Conservation (phyloP, 2,797 vertebrate species). For the Sebastes miniatus region DNA sequence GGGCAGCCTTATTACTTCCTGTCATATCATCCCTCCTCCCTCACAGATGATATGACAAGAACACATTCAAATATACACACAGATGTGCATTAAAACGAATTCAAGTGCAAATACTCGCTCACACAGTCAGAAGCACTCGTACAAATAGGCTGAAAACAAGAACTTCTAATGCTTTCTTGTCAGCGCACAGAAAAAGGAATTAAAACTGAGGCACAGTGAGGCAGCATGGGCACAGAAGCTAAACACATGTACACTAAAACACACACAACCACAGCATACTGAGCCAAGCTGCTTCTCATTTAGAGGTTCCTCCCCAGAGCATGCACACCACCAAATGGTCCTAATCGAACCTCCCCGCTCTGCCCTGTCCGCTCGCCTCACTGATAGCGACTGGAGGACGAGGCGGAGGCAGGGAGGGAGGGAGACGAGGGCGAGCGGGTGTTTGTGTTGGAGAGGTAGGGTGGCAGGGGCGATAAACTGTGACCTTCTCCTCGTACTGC, state of each 20-base stretch:
- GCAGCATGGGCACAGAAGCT: slow-evolving; percentile 35
- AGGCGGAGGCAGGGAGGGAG: slow-evolving; percentile 31
- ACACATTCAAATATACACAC: neutral
- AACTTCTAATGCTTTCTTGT: slow-evolving; percentile 8
- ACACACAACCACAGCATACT: slow-evolving; percentile 29
- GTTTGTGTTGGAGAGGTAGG: slow-evolving; percentile 73
- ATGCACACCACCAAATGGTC: slow-evolving; percentile 58
- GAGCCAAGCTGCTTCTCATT: slow-evolving; percentile 73
- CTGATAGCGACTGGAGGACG: slow-evolving; percentile 56
- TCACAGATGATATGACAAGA: neutral
- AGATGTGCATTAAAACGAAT: neutral
- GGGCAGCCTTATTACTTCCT: slow-evolving; percentile 46
- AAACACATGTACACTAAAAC: slow-evolving; percentile 53
- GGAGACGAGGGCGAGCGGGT: slow-evolving; percentile 47
- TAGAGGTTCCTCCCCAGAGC: slow-evolving; percentile 59
- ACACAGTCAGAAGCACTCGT: neutral
- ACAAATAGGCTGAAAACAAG: neutral
- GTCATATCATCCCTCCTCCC: slow-evolving; percentile 3
- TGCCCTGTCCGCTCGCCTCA: slow-evolving; percentile 49
- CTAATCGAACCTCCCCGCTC: slow-evolving; percentile 56
- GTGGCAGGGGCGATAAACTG: slow-evolving; percentile 77
- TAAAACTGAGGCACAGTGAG: slow-evolving; percentile 17
- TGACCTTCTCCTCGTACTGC: slow-evolving; percentile 75
- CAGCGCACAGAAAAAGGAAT: slow-evolving; percentile 7
- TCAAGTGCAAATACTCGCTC: neutral